Evolutionary conservation across 2,797 vertebrate species (phyloP), one percentile per base, ranked within the genome.

Genomic region (Rachycentron canadum): DNA sequence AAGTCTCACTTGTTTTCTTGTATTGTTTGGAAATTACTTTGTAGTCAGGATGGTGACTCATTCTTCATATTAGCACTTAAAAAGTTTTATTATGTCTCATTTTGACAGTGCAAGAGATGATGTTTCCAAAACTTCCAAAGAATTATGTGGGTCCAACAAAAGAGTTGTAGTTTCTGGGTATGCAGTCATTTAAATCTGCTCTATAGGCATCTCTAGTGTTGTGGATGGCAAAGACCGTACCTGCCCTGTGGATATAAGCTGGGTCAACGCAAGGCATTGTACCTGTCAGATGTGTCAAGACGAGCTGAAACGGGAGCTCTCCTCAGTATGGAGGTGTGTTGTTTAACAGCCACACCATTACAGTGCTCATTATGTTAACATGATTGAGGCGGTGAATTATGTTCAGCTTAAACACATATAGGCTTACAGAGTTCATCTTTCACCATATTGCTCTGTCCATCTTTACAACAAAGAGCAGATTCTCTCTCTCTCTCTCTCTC

Each of bases 351-450:
- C 73, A 47, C 77, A 73, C 85, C 73, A 84, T 88, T 89, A 86
- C 79, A 59, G 59, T 64, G 45, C 88, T 92, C 90, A 92, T 94
- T 93, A 92, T 80, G 74, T 85, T 87, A 91, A 93, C 91, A 91
- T 91, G 89, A 93, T 90, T 89, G 82, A 90, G 86, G 77, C 72
- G 64, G 70, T 26, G 77, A 87, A 85, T 79, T 69, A 76, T 65
- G 66, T 84, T 83, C 56, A 74, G 14, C 76, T 84, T 88, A 83
- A 85, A 89, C 59, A 81, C 81, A 85, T 77, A 38, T 68, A 73
- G 67, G 69, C 74, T 81, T 82, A 80, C 47, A 58, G 64, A 84
- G 78, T 63, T 87, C 70, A 78, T 83, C 83, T 91, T 82, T 82
- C 73, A 77, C 57, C 61, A 47, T 69, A 76, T 76, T 49, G 49